phyloP scores from a whole-genome alignment of 2,888 invertebrate genomes.

The Apamea anceps region DNA sequence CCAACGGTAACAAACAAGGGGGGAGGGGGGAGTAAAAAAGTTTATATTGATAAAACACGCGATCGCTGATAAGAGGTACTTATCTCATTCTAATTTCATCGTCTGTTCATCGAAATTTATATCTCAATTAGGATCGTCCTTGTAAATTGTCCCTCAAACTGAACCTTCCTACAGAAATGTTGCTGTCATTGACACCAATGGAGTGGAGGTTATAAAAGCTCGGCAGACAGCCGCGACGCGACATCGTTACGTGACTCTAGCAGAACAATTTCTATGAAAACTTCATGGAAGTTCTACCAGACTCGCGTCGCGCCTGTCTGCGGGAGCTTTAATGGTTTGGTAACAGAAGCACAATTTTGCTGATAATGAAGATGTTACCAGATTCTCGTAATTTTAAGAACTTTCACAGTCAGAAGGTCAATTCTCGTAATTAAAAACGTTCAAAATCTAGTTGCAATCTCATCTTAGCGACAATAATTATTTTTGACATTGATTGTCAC shows the following conservation, averaged over 20 bases:
- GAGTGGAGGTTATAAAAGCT: too few relatives aligned
- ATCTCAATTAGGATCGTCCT: neutral
- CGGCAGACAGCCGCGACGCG: too few relatives aligned
- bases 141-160: neutral
- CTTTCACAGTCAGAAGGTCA: too few relatives aligned
- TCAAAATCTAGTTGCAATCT: too few relatives aligned
- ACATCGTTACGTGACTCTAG: too few relatives aligned
- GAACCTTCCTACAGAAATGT: neutral
- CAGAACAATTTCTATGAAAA: too few relatives aligned
- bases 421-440: too few relatives aligned
- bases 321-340: neutral
- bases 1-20: slow-evolving; percentile 26
- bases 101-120: neutral
- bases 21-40: neutral
- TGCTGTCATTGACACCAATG: neutral
- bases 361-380: too few relatives aligned
- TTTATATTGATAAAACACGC: slow-evolving; percentile 33
- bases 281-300: neutral
- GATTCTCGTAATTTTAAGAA: too few relatives aligned
- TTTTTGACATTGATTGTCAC: too few relatives aligned
- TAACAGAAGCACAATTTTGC: neutral
- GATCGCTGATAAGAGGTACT: slow-evolving; percentile 1
- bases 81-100: neutral
- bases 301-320: too few relatives aligned
- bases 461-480: too few relatives aligned